Base-by-base conservation (phyloP, 2,797 vertebrate species). In the Liparis tanakae region DNA sequence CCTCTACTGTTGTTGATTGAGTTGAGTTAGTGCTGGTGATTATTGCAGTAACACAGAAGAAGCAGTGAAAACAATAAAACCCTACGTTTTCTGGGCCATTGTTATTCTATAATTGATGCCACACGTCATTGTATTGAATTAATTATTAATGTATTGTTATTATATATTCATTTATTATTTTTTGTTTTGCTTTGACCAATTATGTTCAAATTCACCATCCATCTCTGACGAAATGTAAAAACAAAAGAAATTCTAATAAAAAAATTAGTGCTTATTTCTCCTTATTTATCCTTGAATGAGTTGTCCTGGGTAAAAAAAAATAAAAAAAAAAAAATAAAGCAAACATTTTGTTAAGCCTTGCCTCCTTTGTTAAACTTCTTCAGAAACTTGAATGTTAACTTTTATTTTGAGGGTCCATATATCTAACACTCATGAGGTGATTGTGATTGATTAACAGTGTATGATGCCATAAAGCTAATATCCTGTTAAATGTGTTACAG, bases 21-120 rank as follows among this genome's bases (percentile, higher is more conserved):
- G 86, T 91, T 89, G 83, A 94, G 92, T 95, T 95, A 92, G 93
- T 95, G 92, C 92, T 94, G 93, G 93, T 95, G 93, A 93, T 93
- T 92, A 91, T 91, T 92, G 74, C 88, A 90, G 91, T 90, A 88
- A 87, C 89, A 84, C 85, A 85, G 88, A 89, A 89, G 89, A 89
- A 85, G 86, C 83, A 71, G 79, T 86, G 64, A 90, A 87, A 88
- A 85, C 89, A 77, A 87, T 87, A 84, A 80, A 90, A 87, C 85
- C 88, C 87, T 63, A 72, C 36, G 66, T 88, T 89, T 93, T 90
- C 76, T 88, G 87, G 92, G 91, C 83, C 83, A 82, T 88, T 88
- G 84, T 92, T 92, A 89, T 92, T 88, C 54, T 91, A 72, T 92
- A 73, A 88, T 86, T 78, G 89, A 93, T 65, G 71, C 89, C 91